Base-by-base conservation (phyloP, 1,140 invertebrate genomes). In the Leptinotarsa lineolata region DNA sequence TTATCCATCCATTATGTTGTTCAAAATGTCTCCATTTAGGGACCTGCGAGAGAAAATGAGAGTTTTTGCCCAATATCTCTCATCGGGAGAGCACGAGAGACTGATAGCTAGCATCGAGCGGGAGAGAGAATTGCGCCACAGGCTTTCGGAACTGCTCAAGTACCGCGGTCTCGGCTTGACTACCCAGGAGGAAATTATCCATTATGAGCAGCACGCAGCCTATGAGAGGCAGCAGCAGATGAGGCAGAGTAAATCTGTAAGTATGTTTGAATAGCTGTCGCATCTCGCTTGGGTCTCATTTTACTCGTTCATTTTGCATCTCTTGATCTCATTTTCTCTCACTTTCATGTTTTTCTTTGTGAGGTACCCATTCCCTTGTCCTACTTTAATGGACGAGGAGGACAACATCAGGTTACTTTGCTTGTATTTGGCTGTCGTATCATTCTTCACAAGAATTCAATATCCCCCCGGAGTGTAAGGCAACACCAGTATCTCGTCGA, bases 11-110 rank as follows among this genome's bases (percentile, higher is more conserved):
- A 39, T 11, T 0, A 11, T 39, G 8, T 39, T 39, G 30, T 39
- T 39, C 30, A 39, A 39, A 39, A 39, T 2, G 30, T 39, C 30
- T 39, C 11, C 1, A 30, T 73, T 20, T 75, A 92, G 92, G 74
- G 92, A 93, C 77, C 91, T 94, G 78, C 87, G 90, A 24, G 95
- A 97, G 74, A 91, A 92, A 65, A 89, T 97, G 83, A 89, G 93
- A 58, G 90, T 92, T 59, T 95, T 95, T 83, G 91, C 93, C 24
- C 95, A 96, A 82, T 97, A 97, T 86, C 92, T 94, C 80, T 92
- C 93, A 1, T 89, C 91, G 44, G 88, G 91, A 73, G 95, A 97
- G 85, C 92, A 96, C 81, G 91, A 94, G 76, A 89, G 92, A 72
- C 90, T 95, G 66, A 85, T 94, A 58, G 88, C 86, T 21, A 94